Percentiles rank a stretch among this genome's conserved stretches.
These are phyloP conservation scores for Eumaeus atala DNA, from an alignment of 1,140 invertebrate species.

Conservation along the genomic window DNA sequence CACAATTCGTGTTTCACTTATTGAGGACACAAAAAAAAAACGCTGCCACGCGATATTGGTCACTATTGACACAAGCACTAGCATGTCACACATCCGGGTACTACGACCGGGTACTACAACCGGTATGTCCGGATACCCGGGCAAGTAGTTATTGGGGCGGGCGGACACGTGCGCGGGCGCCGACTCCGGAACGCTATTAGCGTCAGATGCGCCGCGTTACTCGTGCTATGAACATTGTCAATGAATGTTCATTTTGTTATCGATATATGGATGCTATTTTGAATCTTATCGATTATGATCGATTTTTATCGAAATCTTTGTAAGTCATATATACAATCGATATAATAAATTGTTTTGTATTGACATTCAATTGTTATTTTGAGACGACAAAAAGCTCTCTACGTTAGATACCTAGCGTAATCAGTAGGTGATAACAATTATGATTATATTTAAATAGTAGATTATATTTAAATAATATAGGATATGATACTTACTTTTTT, in stretches of 20 bases:
- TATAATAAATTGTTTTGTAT: too few relatives aligned
- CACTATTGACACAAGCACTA: constrained; percentile 25
- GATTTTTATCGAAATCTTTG: background rate
- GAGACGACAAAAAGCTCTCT: too few relatives aligned
- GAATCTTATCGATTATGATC: constrained; percentile 10
- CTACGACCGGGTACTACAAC: too few relatives aligned
- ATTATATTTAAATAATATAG: too few relatives aligned
- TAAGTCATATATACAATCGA: background rate
- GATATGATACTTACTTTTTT: too few relatives aligned
- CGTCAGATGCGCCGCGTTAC: constrained; percentile 30
- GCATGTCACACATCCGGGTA: constrained; percentile 28
- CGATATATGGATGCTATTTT: constrained; percentile 35
- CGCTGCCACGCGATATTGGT: constrained; percentile 26
- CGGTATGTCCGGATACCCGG: too few relatives aligned
- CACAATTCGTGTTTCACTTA: constrained; percentile 43
- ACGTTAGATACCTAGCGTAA: too few relatives aligned
- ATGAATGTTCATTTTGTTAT: constrained; percentile 27
- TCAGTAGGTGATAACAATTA: too few relatives aligned
- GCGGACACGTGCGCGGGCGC: constrained; percentile 61
- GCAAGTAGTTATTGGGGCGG: constrained; percentile 48
- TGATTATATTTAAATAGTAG: too few relatives aligned
- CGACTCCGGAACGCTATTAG: constrained; percentile 49
- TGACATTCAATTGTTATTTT: too few relatives aligned
- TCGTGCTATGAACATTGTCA: constrained; percentile 8
- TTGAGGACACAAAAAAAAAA: constrained; percentile 59